Evolutionary conservation across 2,888 invertebrate genomes (phyloP), one percentile per base, ranked within the genome.

Genomic region (Melieria picta): DNA sequence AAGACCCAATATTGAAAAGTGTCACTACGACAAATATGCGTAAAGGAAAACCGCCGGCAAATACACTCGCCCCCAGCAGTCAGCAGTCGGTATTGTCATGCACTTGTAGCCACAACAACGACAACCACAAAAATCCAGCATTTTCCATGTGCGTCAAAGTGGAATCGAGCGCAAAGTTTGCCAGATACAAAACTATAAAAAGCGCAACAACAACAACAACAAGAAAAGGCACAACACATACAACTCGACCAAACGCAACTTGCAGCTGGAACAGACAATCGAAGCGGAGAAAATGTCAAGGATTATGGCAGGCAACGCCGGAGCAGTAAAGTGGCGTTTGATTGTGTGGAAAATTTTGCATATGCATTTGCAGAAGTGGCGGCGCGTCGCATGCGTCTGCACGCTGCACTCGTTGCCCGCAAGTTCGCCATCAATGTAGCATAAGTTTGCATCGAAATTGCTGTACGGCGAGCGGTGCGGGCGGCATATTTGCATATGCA

Each of bases 311-410:
- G n/a, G 13, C 65, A 6, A 16, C n/a, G 45, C 16, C 55, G 9
- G 45, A 55, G 57, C 46, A 69, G 62, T 63, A 69, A 69, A 69
- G 69, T 69, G 69, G 46, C 46, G 55, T 62, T 69, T 63, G 69
- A 69, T 70, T 65, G 58, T 64, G 70, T 70, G 70, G 70, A 70
- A 64, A 65, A 70, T 70, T 64, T 65, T 64, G 58, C 64, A 70
- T 70, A 70, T 70, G 58, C 65, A 58, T 45, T 57, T 64, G 50
- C 65, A 46, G 52, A 48, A 57, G 4, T 9, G 13, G 2, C 55
- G 56, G 30, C 30, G 30, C 30, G 30, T 30, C 10, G 48, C 45
- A 52, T 30, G 30, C 4, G 42, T 52, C 1, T 11, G 50, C 13
- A 16, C 48, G 16, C 30, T 30, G 30, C 30, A 2, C 30, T 30